These are phyloP conservation scores for Onychorhynchus coronatus DNA, from an alignment of 2,113 vertebrate species.

Conservation along the genomic window DNA sequence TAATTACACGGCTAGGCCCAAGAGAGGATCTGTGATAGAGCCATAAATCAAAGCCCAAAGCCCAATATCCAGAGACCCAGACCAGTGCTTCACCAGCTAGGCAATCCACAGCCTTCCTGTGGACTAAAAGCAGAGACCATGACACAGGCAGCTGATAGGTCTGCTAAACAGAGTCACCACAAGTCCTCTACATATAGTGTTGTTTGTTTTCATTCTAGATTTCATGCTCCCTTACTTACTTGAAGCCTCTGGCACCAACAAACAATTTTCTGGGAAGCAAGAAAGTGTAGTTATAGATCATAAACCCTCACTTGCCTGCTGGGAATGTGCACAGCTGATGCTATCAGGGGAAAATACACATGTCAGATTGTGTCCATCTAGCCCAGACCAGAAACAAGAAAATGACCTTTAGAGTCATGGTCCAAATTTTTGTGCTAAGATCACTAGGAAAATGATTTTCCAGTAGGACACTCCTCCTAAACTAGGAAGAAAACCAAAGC, in stretches of 20 bases:
- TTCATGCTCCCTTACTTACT: conserved; percentile 12
- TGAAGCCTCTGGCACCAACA: conserved; percentile 6
- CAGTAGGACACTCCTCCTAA: neutral
- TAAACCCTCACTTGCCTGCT: conserved; percentile 12
- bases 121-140: neutral
- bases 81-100: neutral
- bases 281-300: conserved; percentile 13
- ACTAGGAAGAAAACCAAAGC: neutral
- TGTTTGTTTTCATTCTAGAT: neutral
- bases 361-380: conserved; percentile 5
- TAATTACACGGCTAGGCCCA: neutral
- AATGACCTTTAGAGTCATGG: neutral
- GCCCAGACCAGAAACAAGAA: conserved; percentile 7
- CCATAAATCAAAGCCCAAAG: neutral
- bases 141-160: neutral
- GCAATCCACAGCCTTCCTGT: neutral
- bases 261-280: neutral
- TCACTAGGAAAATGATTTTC: neutral
- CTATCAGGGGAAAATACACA: neutral
- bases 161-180: neutral
- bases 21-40: neutral
- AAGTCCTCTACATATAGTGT: neutral
- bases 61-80: neutral
- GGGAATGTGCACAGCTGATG: neutral
- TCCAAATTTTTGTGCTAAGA: neutral